Percentiles rank a stretch among this genome's conserved stretches.
Conservation (phyloP, 92 coral and sea anemone species). For the Plumapathes pennacea region DNA sequence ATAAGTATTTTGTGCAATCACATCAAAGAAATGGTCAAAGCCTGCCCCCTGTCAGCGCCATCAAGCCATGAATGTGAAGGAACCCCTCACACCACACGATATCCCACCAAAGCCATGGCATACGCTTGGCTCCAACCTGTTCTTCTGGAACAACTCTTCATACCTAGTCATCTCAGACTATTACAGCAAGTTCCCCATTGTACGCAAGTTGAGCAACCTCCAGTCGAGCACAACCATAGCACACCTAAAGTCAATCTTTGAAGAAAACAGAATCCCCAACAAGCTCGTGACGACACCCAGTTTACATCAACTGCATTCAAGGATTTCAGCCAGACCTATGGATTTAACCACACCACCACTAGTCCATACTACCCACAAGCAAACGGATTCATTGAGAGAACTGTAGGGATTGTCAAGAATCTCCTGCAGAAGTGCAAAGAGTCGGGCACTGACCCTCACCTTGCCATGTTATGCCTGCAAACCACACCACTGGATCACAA, state of each 20-base stretch:
- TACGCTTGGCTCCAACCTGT: constrained; percentile 43
- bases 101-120: constrained; percentile 70
- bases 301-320: constrained; percentile 62
- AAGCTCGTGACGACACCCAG: constrained; percentile 61
- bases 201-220: constrained; percentile 44
- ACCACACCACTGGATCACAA: constrained; percentile 58
- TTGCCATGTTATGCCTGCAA: constrained; percentile 66
- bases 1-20: constrained; percentile 57
- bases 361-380: constrained; percentile 60
- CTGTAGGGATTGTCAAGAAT: constrained; percentile 48
- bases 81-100: constrained; percentile 58
- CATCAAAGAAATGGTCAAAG: constrained; percentile 61
- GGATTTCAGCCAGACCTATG: constrained; percentile 53
- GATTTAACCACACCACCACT: constrained; percentile 44
- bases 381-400: constrained; percentile 66
- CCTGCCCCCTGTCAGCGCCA: constrained; percentile 60
- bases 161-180: constrained; percentile 48
- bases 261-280: constrained; percentile 59
- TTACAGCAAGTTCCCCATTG: constrained; percentile 56
- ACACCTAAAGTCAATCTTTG: constrained; percentile 60
- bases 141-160: constrained; percentile 63
- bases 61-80: constrained; percentile 61
- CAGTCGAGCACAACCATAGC: constrained; percentile 38
- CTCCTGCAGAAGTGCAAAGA: constrained; percentile 63
- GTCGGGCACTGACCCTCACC: constrained; percentile 55